Conservation (phyloP, 2,888 invertebrate genomes). For the Lepidocyrtoides sp. region DNA sequence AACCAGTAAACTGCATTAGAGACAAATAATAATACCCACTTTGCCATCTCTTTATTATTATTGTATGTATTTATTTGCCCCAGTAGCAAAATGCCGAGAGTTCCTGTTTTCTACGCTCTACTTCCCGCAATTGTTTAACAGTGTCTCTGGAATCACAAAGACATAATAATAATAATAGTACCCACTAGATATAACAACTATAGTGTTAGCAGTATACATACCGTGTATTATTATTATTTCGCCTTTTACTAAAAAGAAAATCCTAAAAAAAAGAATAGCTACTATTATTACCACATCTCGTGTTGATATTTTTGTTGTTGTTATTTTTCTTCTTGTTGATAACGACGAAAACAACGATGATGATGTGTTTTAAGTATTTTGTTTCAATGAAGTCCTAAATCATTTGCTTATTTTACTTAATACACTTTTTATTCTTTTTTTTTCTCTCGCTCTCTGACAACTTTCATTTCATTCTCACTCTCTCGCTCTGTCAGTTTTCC, state of each 20-base stretch:
- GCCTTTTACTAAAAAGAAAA: conserved; percentile 14
- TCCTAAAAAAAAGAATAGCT: neutral
- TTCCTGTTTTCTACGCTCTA: conserved; percentile 61
- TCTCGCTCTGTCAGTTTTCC: conserved; percentile 43
- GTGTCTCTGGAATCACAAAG: conserved; percentile 53
- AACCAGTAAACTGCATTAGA: neutral
- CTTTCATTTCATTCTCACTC: conserved; percentile 60
- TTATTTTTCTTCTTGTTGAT: neutral
- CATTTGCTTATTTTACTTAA: conserved; percentile 59
- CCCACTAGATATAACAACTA: conserved; percentile 11
- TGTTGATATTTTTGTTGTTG: conserved; percentile 15
- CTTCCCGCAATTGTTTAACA: conserved; percentile 61
- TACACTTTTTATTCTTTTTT: conserved; percentile 19
- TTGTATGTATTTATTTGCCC: conserved; percentile 52
- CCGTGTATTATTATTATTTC: neutral
- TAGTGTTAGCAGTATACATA: conserved; percentile 1
- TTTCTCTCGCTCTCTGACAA: neutral
- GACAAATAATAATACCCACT: conserved; percentile 24
- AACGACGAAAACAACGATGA: conserved; percentile 18
- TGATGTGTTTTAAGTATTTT: conserved; percentile 57
- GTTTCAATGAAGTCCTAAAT: conserved; percentile 59
- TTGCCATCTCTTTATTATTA: conserved; percentile 1
- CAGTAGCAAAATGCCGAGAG: conserved; percentile 48
- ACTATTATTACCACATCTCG: neutral
- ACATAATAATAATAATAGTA: conserved; percentile 22